Conservation (phyloP, 2,888 invertebrate genomes). For the Melitaea athalia region DNA sequence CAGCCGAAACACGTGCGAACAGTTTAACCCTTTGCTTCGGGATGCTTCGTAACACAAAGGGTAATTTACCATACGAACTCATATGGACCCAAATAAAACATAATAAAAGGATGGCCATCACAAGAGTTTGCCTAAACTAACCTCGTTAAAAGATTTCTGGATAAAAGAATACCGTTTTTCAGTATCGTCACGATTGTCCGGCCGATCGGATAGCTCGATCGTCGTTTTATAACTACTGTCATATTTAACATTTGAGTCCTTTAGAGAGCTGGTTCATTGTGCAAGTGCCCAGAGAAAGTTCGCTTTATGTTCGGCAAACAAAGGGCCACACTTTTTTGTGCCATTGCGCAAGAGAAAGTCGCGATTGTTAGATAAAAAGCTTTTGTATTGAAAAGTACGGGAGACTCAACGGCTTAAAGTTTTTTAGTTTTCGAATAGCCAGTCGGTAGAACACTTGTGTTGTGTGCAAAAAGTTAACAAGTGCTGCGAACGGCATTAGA, state of each 20-base stretch:
- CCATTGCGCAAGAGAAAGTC: constrained; percentile 73
- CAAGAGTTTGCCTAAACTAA: constrained; percentile 82
- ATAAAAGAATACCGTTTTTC: constrained; percentile 81
- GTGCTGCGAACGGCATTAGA: constrained; percentile 22
- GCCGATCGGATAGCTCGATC: constrained; percentile 76
- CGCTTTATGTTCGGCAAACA: constrained; percentile 57
- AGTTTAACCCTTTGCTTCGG: constrained; percentile 63
- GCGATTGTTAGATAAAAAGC: constrained; percentile 66
- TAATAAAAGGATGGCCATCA: constrained; percentile 76
- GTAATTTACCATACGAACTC: constrained; percentile 73
- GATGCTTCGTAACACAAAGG: constrained; percentile 56
- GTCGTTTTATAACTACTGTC: constrained; percentile 56
- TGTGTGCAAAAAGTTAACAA: constrained; percentile 41
- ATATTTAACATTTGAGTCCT: constrained; percentile 48
- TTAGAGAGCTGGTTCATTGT: constrained; percentile 53
- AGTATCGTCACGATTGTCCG: constrained; percentile 79
- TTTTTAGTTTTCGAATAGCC: constrained; percentile 70
- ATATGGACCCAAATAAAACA: constrained; percentile 74
- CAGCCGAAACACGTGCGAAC: constrained; percentile 58
- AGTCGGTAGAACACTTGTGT: constrained; percentile 66
- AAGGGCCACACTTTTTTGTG: constrained; percentile 64
- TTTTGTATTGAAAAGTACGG: constrained; percentile 65
- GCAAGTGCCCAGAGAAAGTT: constrained; percentile 70
- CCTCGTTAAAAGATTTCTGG: constrained; percentile 81
- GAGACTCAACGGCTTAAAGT: constrained; percentile 61